These are phyloP conservation scores for Ptychoptera albimana DNA, from an alignment of 2,888 invertebrate genomes.

Conservation along the genomic window DNA sequence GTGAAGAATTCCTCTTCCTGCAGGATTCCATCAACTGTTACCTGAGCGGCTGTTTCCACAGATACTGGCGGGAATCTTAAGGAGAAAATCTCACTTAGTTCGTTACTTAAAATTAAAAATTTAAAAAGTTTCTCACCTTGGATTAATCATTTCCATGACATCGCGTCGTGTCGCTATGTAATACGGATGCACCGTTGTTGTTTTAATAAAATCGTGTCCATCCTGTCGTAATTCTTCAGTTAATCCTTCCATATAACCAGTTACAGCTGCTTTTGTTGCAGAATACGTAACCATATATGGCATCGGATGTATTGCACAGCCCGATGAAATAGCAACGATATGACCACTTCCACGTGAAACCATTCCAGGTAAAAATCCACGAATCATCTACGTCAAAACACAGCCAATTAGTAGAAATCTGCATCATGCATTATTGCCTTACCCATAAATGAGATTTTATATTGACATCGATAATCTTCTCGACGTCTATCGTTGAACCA, in stretches of 20 bases:
- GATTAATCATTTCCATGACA: too few species aligned
- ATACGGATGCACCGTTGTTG: slow-evolving; percentile 26
- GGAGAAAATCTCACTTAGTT: too few species aligned
- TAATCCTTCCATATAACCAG: slow-evolving; percentile 26
- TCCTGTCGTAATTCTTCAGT: slow-evolving; percentile 13
- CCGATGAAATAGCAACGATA: slow-evolving; percentile 30
- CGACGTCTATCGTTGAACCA: slow-evolving; percentile 27
- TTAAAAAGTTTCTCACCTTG: too few species aligned
- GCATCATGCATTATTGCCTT: slow-evolving; percentile 10
- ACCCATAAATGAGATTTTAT: slow-evolving; percentile 32
- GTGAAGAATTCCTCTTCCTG: slow-evolving; percentile 8
- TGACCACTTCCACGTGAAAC: slow-evolving; percentile 28
- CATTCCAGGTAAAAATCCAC: slow-evolving; percentile 31
- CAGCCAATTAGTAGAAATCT: too few species aligned
- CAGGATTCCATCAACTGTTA: slow-evolving; percentile 11
- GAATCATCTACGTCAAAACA: slow-evolving; percentile 21
- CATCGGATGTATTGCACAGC: slow-evolving; percentile 9
- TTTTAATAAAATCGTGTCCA: slow-evolving; percentile 11
- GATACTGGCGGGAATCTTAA: slow-evolving; percentile 12
- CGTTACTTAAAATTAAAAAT: too few species aligned
- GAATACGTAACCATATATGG: slow-evolving; percentile 28
- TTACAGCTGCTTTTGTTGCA: slow-evolving; percentile 31
- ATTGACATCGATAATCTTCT: slow-evolving; percentile 30
- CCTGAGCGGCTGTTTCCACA: slow-evolving; percentile 9
- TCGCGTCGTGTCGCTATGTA: slow-evolving; percentile 28